Base-by-base conservation (phyloP, 2,888 invertebrate species). In the Ochropacha duplaris region DNA sequence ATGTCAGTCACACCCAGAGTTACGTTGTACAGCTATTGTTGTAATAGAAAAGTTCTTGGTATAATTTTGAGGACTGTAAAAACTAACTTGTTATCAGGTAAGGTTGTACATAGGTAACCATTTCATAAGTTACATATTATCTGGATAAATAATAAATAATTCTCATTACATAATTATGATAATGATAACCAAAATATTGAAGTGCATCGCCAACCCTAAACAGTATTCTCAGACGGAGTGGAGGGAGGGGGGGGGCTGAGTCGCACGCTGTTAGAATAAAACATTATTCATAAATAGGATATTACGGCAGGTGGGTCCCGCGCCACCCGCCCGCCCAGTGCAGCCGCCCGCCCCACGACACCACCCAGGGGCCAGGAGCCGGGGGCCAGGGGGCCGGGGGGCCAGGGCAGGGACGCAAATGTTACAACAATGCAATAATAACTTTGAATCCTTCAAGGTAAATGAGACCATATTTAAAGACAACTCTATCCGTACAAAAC, bases 251-350 rank as follows among this genome's bases (percentile, higher is more conserved):
- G 66, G 58, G 76, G 67, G 68, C 72, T 77, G 78, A 79, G 82
- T 79, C 88, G 90, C 86, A 92, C 91, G 91, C 89, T 88, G 84
- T 87, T 88, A 88, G 92, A 91, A 92, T 91, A 91, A 91, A 92
- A 92, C 90, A 91, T 92, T 92, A 91, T 92, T 92, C 92, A 92
- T 92, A 92, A 92, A 90, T 90, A 90, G 90, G 87, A 88, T 88
- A 90, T 90, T 91, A 90, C 88, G 84, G 82, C 86, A 86, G 84
- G 82, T 81, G 80, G 70, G 72, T 60, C 69, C 71, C 73, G 69
- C 65, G 62, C 68, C 59, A 58, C 61, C 60, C 58, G 55, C 55
- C 57, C 57, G 61, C 58, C 61, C 55, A 19, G 19, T 19, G 39
- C 39, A 16, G 58, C 59, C 64, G 64, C 56, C 34, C 66, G 61